A percentile compares a stretch with the other conserved stretches of the same genome.
phyloP scores from a whole-genome alignment of 2,113 vertebrate genomes.

The Corythornis cristatus region DNA sequence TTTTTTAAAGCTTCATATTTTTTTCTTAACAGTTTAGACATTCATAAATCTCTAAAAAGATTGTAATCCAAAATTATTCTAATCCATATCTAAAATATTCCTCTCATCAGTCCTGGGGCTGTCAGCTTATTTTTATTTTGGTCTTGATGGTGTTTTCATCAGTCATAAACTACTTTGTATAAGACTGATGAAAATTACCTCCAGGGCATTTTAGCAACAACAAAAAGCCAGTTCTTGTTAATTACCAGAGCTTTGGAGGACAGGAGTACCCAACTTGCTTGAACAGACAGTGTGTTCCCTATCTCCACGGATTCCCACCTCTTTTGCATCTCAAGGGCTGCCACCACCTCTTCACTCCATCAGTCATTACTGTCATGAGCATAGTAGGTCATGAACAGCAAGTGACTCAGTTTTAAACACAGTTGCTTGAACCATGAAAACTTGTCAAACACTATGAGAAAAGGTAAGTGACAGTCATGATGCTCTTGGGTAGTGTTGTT shows the following conservation, averaged over 20 bases:
- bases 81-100: background rate
- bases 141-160: background rate
- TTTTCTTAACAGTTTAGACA: background rate
- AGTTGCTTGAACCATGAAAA: background rate
- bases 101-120: background rate
- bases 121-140: background rate
- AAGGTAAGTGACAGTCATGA: background rate
- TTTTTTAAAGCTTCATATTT: background rate
- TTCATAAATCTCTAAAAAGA: background rate
- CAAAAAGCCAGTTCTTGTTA: background rate
- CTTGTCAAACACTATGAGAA: background rate
- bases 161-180: background rate
- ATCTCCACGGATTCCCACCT: accelerated
- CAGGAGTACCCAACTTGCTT: background rate
- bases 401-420: background rate
- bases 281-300: background rate
- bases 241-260: background rate
- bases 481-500: background rate
- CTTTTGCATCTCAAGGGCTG: background rate
- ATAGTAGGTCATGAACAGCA: background rate
- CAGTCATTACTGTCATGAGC: background rate
- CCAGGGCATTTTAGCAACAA: background rate
- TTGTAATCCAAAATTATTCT: background rate
- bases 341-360: background rate
- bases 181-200: background rate